Evolutionary conservation across 2,113 vertebrate species (phyloP).

Genomic region (Centropus bengalensis): DNA sequence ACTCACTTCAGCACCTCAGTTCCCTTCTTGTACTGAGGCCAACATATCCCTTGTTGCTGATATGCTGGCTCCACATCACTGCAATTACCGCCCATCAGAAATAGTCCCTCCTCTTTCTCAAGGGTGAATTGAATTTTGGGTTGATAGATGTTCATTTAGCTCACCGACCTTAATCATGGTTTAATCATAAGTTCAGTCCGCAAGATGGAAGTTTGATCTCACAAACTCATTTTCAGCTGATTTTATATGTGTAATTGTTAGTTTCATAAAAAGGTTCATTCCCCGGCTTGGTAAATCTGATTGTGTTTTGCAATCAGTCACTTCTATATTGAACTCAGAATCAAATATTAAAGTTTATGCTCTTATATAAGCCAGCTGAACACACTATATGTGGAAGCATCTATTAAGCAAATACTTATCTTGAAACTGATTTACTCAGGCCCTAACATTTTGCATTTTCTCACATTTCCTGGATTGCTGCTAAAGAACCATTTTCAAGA

Average conservation of each 20-base stretch:
- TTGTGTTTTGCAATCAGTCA: neutral
- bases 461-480: neutral
- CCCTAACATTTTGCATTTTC: neutral
- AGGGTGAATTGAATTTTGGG: neutral
- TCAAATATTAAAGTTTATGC: neutral
- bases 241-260: constrained; percentile 1
- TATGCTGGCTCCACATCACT: rapidly evolving
- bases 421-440: neutral
- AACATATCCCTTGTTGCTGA: neutral
- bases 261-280: constrained; percentile 31
- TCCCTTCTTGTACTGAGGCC: neutral
- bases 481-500: neutral
- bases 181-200: neutral
- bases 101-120: neutral
- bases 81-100: neutral
- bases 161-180: neutral
- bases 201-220: neutral
- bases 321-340: constrained; percentile 14
- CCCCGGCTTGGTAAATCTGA: neutral
- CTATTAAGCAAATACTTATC: neutral
- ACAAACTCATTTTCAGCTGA: constrained; percentile 8
- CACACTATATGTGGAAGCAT: neutral
- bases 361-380: neutral
- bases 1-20: too few relatives aligned
- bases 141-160: neutral